These are phyloP conservation scores for Hypotaenidia okinawae DNA, from an alignment of 2,797 vertebrate species.

Conservation along the genomic window DNA sequence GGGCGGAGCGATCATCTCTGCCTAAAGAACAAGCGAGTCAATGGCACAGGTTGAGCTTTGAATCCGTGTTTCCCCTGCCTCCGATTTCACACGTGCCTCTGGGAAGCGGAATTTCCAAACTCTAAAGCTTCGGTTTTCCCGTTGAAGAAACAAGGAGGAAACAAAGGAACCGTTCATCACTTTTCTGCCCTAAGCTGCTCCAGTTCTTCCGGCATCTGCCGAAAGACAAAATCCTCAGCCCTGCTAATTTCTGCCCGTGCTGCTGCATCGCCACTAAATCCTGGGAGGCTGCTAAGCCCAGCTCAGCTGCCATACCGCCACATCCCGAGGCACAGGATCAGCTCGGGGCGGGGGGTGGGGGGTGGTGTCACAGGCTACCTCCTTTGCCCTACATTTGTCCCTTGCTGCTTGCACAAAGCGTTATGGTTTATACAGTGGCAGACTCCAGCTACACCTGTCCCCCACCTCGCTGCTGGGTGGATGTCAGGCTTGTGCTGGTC, in stretches of 20 bases:
- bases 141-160: rapidly evolving
- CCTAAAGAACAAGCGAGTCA: neutral
- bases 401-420: neutral
- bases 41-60: neutral
- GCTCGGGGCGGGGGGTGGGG: rapidly evolving
- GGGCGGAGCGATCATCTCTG: neutral
- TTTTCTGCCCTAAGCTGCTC: neutral
- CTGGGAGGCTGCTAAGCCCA: neutral
- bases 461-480: rapidly evolving
- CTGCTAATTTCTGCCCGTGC: neutral
- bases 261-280: neutral
- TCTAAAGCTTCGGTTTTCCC: neutral
- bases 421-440: neutral
- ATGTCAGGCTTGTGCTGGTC: neutral
- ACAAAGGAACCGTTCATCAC: neutral
- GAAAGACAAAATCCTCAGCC: neutral
- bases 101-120: neutral
- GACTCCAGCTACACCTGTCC: rapidly evolving
- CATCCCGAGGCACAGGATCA: neutral
- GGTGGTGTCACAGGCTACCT: neutral
- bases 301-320: neutral
- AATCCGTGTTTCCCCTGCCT: neutral
- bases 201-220: neutral
- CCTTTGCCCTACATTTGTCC: conserved; percentile 30
- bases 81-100: rapidly evolving